Evolutionary conservation across 35 echinoderm and acorn worm species (phyloP).

Genomic region (Ptychodera flava): DNA sequence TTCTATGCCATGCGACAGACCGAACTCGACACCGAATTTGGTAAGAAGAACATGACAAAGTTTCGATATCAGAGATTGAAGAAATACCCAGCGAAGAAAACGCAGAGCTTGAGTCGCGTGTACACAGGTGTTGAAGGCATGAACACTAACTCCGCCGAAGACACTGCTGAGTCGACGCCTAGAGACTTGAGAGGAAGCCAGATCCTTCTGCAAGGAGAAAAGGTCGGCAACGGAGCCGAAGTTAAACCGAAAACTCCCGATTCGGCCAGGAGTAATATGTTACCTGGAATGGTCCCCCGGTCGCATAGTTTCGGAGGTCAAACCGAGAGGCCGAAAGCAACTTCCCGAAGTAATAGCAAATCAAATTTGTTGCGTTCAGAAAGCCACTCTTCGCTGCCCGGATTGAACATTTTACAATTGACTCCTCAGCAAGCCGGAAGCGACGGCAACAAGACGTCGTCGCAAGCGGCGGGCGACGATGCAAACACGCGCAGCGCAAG

Average conservation of each 20-base stretch:
- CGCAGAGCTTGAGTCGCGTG: neutral
- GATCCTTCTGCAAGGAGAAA: too few relatives aligned
- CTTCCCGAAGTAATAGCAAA: neutral
- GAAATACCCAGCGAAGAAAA: too few relatives aligned
- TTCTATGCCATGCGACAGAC: neutral
- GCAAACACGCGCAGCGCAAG: neutral
- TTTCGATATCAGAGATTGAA: too few relatives aligned
- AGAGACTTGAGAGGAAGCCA: too few relatives aligned
- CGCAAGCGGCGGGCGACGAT: neutral
- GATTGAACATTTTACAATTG: neutral
- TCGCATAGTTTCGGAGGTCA: neutral
- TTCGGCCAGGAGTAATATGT: too few relatives aligned
- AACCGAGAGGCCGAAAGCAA: neutral
- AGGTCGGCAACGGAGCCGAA: too few relatives aligned
- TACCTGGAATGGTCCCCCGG: neutral
- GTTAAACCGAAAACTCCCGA: too few relatives aligned
- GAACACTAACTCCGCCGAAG: too few relatives aligned
- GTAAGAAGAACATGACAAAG: neutral
- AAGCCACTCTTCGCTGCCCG: neutral
- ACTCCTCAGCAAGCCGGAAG: neutral
- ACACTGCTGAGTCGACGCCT: too few relatives aligned
- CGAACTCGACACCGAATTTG: neutral
- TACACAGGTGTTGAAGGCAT: too few relatives aligned
- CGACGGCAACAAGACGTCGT: neutral
- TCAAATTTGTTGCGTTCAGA: neutral